Conservation (phyloP, 2,888 invertebrate genomes). For the Linnaemya tessellans region DNA sequence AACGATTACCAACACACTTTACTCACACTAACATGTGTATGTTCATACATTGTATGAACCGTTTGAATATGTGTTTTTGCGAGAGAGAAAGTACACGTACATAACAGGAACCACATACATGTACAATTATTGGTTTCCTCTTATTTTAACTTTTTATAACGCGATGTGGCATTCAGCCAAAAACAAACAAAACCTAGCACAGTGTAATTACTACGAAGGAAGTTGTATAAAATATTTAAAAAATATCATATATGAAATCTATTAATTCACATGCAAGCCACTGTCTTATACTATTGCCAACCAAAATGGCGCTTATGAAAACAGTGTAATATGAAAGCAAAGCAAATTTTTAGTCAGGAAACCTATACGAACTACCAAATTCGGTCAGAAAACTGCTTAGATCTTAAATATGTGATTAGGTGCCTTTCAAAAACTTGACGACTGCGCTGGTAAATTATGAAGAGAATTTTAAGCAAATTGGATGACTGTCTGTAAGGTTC, state of each 20-base stretch:
- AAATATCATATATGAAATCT: not conserved
- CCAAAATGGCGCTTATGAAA: not conserved
- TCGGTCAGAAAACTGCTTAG: too few relatives aligned
- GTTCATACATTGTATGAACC: not conserved
- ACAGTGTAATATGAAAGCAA: not conserved
- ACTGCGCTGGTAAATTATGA: too few relatives aligned
- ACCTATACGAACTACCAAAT: not conserved
- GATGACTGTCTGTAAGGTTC: too few relatives aligned
- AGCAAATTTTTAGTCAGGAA: not conserved
- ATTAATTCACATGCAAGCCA: not conserved
- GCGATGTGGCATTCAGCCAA: constrained; percentile 63
- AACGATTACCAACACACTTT: constrained; percentile 35
- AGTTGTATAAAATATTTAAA: constrained; percentile 20
- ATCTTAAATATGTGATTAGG: too few relatives aligned
- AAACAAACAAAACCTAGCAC: not conserved
- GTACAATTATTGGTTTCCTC: constrained; percentile 70
- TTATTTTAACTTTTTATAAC: constrained; percentile 63
- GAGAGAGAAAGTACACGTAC: constrained; percentile 5
- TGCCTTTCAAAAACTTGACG: too few relatives aligned
- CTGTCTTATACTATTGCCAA: not conserved
- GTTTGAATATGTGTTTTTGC: not conserved
- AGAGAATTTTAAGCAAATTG: too few relatives aligned
- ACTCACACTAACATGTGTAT: not conserved
- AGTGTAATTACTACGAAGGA: constrained; percentile 19
- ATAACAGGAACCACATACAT: constrained; percentile 62